Evolutionary conservation across 1,140 invertebrate species (phyloP).

Genomic region (Lordiphosa clarofinis): DNA sequence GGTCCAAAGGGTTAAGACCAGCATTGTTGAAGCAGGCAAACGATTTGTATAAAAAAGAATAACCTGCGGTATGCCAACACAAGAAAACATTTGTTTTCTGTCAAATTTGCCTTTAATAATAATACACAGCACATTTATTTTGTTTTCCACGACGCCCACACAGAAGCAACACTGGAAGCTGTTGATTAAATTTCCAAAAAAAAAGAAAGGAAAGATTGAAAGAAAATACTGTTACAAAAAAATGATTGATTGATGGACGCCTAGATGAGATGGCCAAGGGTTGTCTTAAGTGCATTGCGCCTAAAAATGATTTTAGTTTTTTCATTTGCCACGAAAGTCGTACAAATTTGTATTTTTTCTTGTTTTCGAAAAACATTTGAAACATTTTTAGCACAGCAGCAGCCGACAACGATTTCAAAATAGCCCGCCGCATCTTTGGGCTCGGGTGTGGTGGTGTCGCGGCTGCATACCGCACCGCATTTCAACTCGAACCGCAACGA

Average conservation of each 20-base stretch:
- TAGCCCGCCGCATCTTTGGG: constrained; percentile 36
- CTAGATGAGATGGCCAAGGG: constrained; percentile 16
- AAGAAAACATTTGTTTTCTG: constrained; percentile 72
- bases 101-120: constrained; percentile 75
- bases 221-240: constrained; percentile 8
- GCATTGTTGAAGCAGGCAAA: too few relatives aligned
- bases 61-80: constrained; percentile 2
- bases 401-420: constrained; percentile 63
- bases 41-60: too few relatives aligned
- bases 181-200: constrained; percentile 67
- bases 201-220: constrained; percentile 5
- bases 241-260: constrained; percentile 59
- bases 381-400: constrained; percentile 74
- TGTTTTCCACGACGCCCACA: constrained; percentile 31
- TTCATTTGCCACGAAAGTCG: constrained; percentile 4
- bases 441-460: constrained; percentile 44
- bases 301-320: constrained; percentile 37
- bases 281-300: constrained; percentile 56
- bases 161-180: constrained; percentile 38
- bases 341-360: constrained; percentile 15
- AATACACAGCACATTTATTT: constrained; percentile 56
- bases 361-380: constrained; percentile 61
- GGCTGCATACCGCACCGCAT: constrained; percentile 72
- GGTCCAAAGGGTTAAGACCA: too few relatives aligned
- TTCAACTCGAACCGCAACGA: constrained; percentile 78